A percentile compares a stretch with the other conserved stretches of the same genome.
These are phyloP conservation scores for Phymorhynchus buccinoides DNA, from an alignment of 1,140 invertebrate species.

Conservation along the genomic window DNA sequence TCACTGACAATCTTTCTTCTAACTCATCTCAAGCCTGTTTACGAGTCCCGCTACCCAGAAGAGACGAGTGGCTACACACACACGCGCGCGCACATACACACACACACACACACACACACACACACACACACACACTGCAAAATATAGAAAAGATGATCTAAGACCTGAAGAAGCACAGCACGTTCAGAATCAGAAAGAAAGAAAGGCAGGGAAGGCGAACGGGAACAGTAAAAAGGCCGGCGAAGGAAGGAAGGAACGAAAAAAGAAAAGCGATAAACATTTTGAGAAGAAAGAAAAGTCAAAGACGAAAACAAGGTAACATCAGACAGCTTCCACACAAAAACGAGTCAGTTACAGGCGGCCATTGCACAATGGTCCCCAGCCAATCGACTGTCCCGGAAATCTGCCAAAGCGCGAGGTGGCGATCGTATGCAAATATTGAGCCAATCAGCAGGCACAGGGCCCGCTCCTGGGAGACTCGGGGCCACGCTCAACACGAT, in stretches of 20 bases:
- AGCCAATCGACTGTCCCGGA: background rate
- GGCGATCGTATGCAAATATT: constrained; percentile 39
- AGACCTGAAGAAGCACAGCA: background rate
- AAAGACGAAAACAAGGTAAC: no score
- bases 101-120: no score
- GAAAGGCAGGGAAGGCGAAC: background rate
- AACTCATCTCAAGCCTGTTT: no score
- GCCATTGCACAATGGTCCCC: constrained; percentile 24
- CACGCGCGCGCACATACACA: no score
- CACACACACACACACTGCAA: no score
- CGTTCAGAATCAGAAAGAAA: background rate
- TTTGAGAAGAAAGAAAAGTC: no score
- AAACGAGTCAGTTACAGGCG: constrained; percentile 2
- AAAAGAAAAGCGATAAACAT: background rate
- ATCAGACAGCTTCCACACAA: background rate
- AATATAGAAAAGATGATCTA: background rate
- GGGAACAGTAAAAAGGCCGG: background rate
- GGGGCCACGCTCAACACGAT: constrained; percentile 27
- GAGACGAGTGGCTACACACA: no score
- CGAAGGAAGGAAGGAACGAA: background rate
- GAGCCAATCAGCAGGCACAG: constrained; percentile 21
- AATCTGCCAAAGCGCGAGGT: constrained; percentile 15
- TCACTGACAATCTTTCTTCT: no score
- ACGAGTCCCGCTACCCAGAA: no score
- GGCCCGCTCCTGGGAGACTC: background rate